Conservation (phyloP, 2,797 vertebrate genomes). For the Loris lydekkerianus region DNA sequence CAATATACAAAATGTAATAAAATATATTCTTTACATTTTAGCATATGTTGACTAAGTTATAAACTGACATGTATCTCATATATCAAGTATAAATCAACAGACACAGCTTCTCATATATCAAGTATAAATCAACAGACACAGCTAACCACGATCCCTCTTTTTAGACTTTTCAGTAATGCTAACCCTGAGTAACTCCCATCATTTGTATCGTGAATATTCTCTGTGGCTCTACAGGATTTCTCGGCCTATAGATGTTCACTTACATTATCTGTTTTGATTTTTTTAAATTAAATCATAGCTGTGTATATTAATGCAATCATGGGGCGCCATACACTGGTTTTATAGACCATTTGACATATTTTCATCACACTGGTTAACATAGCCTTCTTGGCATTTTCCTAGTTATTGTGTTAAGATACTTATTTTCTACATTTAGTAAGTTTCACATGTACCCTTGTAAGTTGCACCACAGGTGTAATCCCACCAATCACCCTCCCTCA, state of each 20-base stretch:
- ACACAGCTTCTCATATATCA: background rate
- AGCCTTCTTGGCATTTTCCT: too few relatives aligned
- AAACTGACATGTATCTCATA: background rate
- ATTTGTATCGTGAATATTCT: background rate
- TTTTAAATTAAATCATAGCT: too few relatives aligned
- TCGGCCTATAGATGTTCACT: background rate
- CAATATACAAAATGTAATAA: background rate
- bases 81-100: background rate
- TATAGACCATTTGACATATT: too few relatives aligned
- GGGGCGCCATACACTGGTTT: too few relatives aligned
- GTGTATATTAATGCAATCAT: too few relatives aligned
- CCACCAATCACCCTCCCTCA: too few relatives aligned
- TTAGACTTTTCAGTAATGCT: background rate
- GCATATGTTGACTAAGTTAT: background rate
- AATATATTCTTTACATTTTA: background rate
- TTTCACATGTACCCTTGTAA: too few relatives aligned
- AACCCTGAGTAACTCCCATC: background rate
- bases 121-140: background rate
- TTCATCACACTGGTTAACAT: too few relatives aligned
- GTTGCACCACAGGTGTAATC: too few relatives aligned
- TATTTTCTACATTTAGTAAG: too few relatives aligned
- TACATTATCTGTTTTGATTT: background rate
- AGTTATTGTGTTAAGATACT: too few relatives aligned
- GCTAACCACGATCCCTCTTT: background rate
- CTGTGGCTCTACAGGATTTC: background rate